Base-by-base conservation (phyloP, 30 jellyfish, hydroid and myxozoan species). In the Turritopsis dohrnii region DNA sequence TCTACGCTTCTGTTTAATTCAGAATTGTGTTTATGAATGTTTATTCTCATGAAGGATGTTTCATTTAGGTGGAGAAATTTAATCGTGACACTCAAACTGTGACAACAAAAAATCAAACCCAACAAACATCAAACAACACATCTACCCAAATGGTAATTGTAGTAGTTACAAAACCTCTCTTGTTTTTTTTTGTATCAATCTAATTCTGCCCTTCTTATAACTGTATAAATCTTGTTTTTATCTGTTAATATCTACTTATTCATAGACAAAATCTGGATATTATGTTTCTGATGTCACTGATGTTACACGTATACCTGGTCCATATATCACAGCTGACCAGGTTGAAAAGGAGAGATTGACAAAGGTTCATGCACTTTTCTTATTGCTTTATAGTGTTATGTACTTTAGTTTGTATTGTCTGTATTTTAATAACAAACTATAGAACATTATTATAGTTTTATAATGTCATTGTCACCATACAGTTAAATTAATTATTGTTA, bases 21-120 rank as follows among this genome's bases (percentile, higher is more conserved):
- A 22, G 22, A 71, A 0, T n/a, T 28, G 71, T 66, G 5, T 22
- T 8, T 1, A 24, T 21, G 20, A 54, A 69, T 81, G 18, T 1
- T 22, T n/a, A 65, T 81, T 7, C 19, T 83, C 20, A 72, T 28
- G 0, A 13, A 19, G 0, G 16, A 18, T 28, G 5, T 28, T 26
- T 13, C n/a, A 26, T 54, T 21, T 29, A 88, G 96, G 87, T 85
- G 22, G 99, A 94, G 71, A 85, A 80, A 74, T 94, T 85, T 52
- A 91, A 88, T 74, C 81, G 99, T 52, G 99, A 94, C 41, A 94
- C 99, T 27, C 99, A 94, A 84, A 94, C 99, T 28, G 99, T 82
- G 17, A 71, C 71, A 20, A 85, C 87, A 29, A 88, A 73, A 66
- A 83, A 81, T 74, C 89, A 94, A 65, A 7, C 19, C 7, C 99